phyloP scores from a whole-genome alignment of 2,888 invertebrate genomes.

The Cheilosia scutellata region DNA sequence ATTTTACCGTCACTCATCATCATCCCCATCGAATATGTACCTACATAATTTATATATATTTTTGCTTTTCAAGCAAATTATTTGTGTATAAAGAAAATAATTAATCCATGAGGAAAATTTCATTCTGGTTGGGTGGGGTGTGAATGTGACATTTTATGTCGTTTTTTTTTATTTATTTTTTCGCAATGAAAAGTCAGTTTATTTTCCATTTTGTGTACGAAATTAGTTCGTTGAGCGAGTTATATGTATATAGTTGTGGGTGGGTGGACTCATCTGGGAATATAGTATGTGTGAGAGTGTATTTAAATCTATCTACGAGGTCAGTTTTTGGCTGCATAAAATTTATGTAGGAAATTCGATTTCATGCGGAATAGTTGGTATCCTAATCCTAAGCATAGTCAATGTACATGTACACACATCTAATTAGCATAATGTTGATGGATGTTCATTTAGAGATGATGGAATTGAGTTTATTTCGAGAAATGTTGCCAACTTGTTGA shows the following conservation, averaged over 20 bases:
- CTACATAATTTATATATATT: constrained; percentile 24
- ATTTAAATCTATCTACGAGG: constrained; percentile 60
- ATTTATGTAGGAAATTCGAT: constrained; percentile 44
- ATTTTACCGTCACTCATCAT: constrained; percentile 16
- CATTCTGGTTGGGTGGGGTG: constrained; percentile 35
- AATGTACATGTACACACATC: not conserved
- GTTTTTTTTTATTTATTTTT: constrained; percentile 49
- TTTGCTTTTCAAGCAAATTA: constrained; percentile 22
- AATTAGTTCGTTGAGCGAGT: constrained; percentile 62
- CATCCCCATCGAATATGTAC: constrained; percentile 22
- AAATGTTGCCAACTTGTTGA: constrained; percentile 6
- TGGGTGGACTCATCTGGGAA: constrained; percentile 71
- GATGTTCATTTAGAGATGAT: constrained; percentile 2
- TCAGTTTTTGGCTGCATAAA: constrained; percentile 49
- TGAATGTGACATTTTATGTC: constrained; percentile 52
- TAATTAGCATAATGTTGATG: constrained; percentile 25
- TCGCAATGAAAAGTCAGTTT: constrained; percentile 50
- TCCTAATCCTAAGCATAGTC: not conserved
- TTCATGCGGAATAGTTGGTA: constrained; percentile 16
- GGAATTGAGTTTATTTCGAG: not conserved
- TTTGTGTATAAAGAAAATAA: constrained; percentile 48
- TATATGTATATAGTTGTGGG: constrained; percentile 25
- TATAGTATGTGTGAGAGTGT: constrained; percentile 27
- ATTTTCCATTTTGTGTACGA: constrained; percentile 51
- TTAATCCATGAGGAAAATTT: constrained; percentile 52